Percentiles rank a stretch among this genome's conserved stretches.
phyloP scores from a whole-genome alignment of 1,140 invertebrate genomes.

The Notospermus geniculatus region DNA sequence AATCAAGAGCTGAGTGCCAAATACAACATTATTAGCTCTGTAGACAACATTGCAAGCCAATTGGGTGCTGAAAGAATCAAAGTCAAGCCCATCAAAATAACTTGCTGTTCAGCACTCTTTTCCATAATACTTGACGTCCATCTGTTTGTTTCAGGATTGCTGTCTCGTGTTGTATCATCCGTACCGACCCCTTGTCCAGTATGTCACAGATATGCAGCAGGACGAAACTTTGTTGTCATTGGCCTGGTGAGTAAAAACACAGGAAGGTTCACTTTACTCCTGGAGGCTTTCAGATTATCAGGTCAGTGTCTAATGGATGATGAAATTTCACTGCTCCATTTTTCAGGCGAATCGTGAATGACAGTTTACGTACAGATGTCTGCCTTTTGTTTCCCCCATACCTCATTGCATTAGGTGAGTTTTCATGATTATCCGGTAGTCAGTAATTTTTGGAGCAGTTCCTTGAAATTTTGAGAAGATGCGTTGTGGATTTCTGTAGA shows the following conservation, averaged over 20 bases:
- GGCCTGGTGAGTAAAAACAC: conserved; percentile 41
- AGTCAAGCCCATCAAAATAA: too few relatives aligned
- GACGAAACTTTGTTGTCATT: conserved; percentile 41
- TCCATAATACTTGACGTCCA: too few relatives aligned
- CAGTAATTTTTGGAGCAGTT: too few relatives aligned
- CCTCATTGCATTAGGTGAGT: conserved; percentile 85
- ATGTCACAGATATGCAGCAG: conserved; percentile 79
- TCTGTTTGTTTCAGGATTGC: conserved; percentile 82
- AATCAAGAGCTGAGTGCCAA: too few relatives aligned
- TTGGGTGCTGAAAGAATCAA: too few relatives aligned
- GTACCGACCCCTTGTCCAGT: conserved; percentile 78
- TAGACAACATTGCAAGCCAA: too few relatives aligned
- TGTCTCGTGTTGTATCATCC: conserved; percentile 98
- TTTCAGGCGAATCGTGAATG: conserved; percentile 87
- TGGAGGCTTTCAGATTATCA: too few relatives aligned
- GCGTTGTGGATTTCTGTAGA: too few relatives aligned
- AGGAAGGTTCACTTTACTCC: neutral
- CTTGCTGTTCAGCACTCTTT: neutral
- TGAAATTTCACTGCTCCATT: conserved; percentile 5
- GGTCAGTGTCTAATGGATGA: too few relatives aligned
- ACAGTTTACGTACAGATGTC: conserved; percentile 94
- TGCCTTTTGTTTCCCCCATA: conserved; percentile 96
- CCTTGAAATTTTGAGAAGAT: too few relatives aligned
- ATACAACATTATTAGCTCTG: too few relatives aligned
- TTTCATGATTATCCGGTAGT: too few relatives aligned